phyloP scores from a whole-genome alignment of 2,113 vertebrate species.

The Ailuropoda melanoleuca region DNA sequence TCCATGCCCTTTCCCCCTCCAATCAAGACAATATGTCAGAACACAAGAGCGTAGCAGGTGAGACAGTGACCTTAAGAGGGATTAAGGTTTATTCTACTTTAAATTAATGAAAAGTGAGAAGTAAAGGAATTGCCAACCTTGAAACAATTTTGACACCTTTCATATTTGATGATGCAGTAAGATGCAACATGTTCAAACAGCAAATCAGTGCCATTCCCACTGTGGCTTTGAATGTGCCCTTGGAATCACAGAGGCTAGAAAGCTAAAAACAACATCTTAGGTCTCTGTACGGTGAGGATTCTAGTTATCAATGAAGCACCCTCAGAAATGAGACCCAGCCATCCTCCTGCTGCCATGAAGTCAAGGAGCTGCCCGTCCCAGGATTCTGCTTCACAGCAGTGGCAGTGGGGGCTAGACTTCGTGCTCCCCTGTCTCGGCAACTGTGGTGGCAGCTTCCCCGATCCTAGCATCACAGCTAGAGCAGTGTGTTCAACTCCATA shows the following conservation, averaged over 20 bases:
- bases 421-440: not conserved
- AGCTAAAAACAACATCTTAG: not conserved
- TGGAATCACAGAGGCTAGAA: not conserved
- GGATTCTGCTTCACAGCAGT: not conserved
- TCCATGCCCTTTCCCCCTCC: not conserved
- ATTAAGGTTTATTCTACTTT: not conserved
- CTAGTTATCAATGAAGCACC: not conserved
- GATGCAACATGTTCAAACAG: not conserved
- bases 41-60: too few relatives aligned
- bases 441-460: not conserved
- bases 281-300: not conserved
- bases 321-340: not conserved
- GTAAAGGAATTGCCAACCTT: not conserved
- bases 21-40: not conserved
- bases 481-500: not conserved
- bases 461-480: not conserved
- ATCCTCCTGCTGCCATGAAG: not conserved
- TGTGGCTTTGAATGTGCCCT: not conserved
- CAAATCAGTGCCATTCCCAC: not conserved
- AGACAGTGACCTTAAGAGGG: not conserved
- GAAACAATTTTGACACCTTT: not conserved
- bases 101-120: slow-evolving; percentile 11
- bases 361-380: not conserved
- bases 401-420: not conserved
- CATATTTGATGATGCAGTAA: not conserved